Base-by-base conservation (phyloP, 1,140 invertebrate species). In the Monochamus saltuarius region DNA sequence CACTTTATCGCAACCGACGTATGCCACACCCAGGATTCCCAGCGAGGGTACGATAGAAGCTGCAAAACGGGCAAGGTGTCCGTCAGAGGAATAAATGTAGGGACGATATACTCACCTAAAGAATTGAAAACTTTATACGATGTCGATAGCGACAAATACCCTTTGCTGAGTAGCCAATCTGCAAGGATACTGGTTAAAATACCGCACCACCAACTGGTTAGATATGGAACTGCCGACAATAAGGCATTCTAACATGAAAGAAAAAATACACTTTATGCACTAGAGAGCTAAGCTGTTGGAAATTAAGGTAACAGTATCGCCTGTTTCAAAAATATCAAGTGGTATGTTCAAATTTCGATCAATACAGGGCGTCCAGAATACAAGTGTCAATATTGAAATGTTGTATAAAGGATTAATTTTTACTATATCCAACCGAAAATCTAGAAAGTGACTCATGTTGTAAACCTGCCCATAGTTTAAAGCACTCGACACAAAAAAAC, bases 71-170 rank as follows among this genome's bases (percentile, higher is more conserved):
- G 53, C 10, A 4, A 9, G 4, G 4, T 6, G 51, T 29, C 4
- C 9, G 13, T 13, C 37, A 43, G 9, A 52, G 11, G 8, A 46
- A 17, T 59, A 40, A 54, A 54, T 37, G 7, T 36, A 1, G 53
- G 8, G 29, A 52, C 36, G 29, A 2, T 53, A 39, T 38, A 61
- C 76, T 76, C 70, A 84, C 83, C 83, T 1, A 91, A 82, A 8
- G 86, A 88, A 70, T 91, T 91, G 84, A 88, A 90, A 6, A 90
- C 62, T 72, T 89, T 89, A 71, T 89, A 87, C 0, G 88, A 90
- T 54, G 82, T 84, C 6, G 88, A 67, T 4, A 83, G 78, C 0
- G 86, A 83, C 4, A 90, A 78, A 65, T 84, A 78, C 13, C 84
- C 82, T 59, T 82, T 82, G 10, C 82, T 80, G 1, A 90, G 74